These are phyloP conservation scores for Gallinago media DNA, from an alignment of 2,113 vertebrate genomes.

Conservation along the genomic window DNA sequence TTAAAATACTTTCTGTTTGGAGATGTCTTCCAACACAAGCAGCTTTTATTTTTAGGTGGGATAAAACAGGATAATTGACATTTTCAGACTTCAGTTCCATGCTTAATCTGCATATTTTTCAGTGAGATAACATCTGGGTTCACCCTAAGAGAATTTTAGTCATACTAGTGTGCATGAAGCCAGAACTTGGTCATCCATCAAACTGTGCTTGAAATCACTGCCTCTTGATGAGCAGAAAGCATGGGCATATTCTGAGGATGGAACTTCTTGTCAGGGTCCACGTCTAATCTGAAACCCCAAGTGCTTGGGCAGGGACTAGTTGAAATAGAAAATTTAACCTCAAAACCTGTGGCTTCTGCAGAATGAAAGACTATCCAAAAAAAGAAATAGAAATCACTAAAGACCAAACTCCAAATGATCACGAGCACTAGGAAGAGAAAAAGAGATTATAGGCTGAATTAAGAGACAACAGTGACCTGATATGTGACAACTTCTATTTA, in stretches of 20 bases:
- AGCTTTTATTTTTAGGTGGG: not conserved
- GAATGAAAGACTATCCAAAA: not conserved
- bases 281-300: not conserved
- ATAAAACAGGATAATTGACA: not conserved
- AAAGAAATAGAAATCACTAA: not conserved
- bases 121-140: not conserved
- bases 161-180: not conserved
- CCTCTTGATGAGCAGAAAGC: not conserved
- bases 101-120: not conserved
- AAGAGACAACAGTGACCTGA: not conserved
- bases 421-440: not conserved
- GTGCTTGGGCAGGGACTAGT: not conserved
- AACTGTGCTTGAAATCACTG: not conserved
- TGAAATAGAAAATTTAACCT: not conserved
- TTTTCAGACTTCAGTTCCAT: not conserved
- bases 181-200: not conserved
- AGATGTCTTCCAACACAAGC: not conserved
- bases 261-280: not conserved
- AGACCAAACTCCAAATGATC: not conserved
- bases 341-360: not conserved
- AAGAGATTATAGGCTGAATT: not conserved
- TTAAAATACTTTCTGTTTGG: not conserved
- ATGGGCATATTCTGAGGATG: not conserved
- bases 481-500: not conserved
- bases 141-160: not conserved